Conservation (phyloP, 2,113 vertebrate species). For the rabbit (Oryctolagus cuniculus) region mOryCun1.1 NC_091453.1:25454001-25454500, state of each 20-base stretch:
- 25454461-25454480: not conserved
- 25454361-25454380: not conserved
- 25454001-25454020: slow-evolving; percentile 32
- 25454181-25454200: slow-evolving; percentile 26
- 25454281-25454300: not conserved
- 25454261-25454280: not conserved
- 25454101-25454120: not conserved
- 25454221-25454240: not conserved
- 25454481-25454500: rapidly evolving
- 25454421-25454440: not conserved
- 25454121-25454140: not conserved
- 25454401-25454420: not conserved
- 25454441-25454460: not conserved
- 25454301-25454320: not conserved
- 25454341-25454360: slow-evolving; percentile 45
- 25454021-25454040: not conserved
- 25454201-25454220: not conserved
- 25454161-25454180: not conserved
- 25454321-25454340: not conserved
- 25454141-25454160: not conserved
- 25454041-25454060: not conserved
- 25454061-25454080: not conserved
- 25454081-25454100: not conserved
- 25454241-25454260: not conserved
- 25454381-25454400: not conserved